Base-by-base conservation (phyloP, 2,113 vertebrate genomes). In the Forbesichthys papilliferus region DNA sequence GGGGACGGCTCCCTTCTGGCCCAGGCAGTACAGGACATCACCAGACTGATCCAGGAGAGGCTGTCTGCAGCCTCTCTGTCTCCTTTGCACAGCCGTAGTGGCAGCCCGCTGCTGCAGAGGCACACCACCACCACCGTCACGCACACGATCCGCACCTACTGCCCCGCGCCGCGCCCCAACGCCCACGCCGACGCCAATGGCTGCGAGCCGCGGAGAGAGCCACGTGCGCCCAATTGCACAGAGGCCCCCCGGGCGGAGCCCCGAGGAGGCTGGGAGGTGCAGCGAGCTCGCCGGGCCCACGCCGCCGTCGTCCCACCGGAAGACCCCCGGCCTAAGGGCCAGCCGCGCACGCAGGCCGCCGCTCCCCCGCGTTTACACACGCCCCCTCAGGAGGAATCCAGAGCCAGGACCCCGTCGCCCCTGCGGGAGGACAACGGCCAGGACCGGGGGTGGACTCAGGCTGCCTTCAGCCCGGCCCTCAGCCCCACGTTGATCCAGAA, bases 291-390 rank as follows among this genome's bases (percentile, higher is more conserved):
- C 74, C 85, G 53, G 86, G 74, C 90, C 77, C 92, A 89, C 62
- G 91, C 92, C 80, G 89, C 92, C 87, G 89, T 87, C 67, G 88
- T 82, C 86, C 93, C 89, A 93, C 91, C 92, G 92, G 92, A 96
- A 93, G 91, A 92, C 79, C 82, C 90, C 78, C 78, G 81, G 64
- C 56, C 69, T 9, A 93, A 89, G 83, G 83, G 85, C 79, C 77
- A 89, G 85, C 79, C 86, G 60, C 60, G 72, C 20, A 0, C 62
- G 68, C 90, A 90, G 61, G 51, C 88, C 66, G 83, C 85, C 52
- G 52, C 88, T 66, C 83, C 86, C 53, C 91, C 86, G 61, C 78
- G 85, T 94, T 92, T 95, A 91, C 93, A 92, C 80, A 93, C 84
- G 73, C 70, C 68, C 62, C 48, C 69, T 9, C 68, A 70, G 71